Percentiles rank a stretch among this genome's conserved stretches.
Evolutionary conservation across 2,113 vertebrate genomes (phyloP).

Genomic region (Sardina pilchardus): DNA sequence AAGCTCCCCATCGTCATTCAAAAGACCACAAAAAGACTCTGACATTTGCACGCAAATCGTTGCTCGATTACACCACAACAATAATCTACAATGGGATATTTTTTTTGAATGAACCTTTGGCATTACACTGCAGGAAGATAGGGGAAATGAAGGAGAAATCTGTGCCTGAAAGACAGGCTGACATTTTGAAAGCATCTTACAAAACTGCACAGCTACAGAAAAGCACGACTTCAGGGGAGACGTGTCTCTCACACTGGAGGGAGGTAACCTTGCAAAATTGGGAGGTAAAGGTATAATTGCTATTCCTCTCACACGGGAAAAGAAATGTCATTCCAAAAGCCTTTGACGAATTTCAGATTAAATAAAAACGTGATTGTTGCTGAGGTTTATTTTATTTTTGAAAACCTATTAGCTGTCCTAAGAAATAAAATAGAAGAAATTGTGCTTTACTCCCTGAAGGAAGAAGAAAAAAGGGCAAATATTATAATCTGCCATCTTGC

Average conservation of each 20-base stretch:
- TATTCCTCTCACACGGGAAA: conserved; percentile 26
- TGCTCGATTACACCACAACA: neutral
- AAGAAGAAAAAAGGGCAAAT: conserved; percentile 53
- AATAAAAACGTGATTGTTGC: conserved; percentile 46
- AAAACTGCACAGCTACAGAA: neutral
- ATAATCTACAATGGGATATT: neutral
- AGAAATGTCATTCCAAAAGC: conserved; percentile 34
- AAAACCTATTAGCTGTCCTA: conserved; percentile 47
- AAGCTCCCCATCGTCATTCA: neutral
- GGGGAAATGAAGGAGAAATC: neutral
- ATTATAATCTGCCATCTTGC: conserved; percentile 64
- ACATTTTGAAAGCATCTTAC: neutral
- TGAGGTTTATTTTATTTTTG: conserved; percentile 32
- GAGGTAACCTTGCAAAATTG: neutral
- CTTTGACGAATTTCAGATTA: conserved; percentile 43
- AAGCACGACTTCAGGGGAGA: neutral
- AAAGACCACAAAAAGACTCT: neutral
- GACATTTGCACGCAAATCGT: neutral
- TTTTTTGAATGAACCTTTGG: neutral
- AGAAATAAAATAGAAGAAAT: conserved; percentile 52
- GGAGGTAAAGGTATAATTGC: conserved; percentile 9
- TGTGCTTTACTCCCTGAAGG: conserved; percentile 51
- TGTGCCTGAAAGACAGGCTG: neutral
- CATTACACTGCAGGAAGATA: neutral
- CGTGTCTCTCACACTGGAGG: neutral